A percentile compares a stretch with the other conserved stretches of the same genome.
Evolutionary conservation across 1,140 invertebrate genomes (phyloP).

Genomic region (Archegozetes longisetosus): DNA sequence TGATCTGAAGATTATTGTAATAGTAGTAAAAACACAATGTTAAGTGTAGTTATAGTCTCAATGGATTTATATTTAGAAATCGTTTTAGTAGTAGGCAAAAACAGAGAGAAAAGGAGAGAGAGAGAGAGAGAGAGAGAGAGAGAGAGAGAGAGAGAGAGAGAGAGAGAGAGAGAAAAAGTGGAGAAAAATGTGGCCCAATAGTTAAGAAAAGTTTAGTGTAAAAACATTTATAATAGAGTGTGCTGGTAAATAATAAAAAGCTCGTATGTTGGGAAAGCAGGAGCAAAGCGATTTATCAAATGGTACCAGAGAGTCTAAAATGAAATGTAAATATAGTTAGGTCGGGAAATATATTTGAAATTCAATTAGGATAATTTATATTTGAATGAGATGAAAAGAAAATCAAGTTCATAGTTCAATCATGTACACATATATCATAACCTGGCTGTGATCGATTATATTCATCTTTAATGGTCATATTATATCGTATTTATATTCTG

Average conservation of each 20-base stretch:
- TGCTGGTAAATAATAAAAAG: neutral
- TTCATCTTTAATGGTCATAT: too few species aligned
- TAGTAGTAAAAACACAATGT: neutral
- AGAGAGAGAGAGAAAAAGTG: neutral
- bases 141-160: neutral
- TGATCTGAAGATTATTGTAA: neutral
- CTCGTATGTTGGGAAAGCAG: neutral
- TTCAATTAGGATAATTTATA: neutral
- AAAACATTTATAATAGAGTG: neutral
- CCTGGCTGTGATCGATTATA: too few species aligned
- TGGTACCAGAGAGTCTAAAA: neutral
- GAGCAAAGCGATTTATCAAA: neutral
- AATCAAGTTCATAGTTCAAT: neutral
- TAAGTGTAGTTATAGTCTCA: too few species aligned
- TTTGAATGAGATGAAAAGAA: neutral
- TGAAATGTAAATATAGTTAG: neutral
- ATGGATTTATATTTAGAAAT: neutral
- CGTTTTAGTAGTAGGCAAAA: neutral
- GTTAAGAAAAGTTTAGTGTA: neutral
- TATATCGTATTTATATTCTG: too few species aligned
- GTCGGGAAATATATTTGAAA: neutral
- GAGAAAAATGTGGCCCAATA: too few species aligned
- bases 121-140: neutral
- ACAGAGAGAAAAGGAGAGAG: neutral
- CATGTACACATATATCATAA: too few species aligned